Percentiles rank a stretch among this genome's conserved stretches.
Conservation (phyloP, 2,888 invertebrate genomes). For the Eustalomyia histrio region DNA sequence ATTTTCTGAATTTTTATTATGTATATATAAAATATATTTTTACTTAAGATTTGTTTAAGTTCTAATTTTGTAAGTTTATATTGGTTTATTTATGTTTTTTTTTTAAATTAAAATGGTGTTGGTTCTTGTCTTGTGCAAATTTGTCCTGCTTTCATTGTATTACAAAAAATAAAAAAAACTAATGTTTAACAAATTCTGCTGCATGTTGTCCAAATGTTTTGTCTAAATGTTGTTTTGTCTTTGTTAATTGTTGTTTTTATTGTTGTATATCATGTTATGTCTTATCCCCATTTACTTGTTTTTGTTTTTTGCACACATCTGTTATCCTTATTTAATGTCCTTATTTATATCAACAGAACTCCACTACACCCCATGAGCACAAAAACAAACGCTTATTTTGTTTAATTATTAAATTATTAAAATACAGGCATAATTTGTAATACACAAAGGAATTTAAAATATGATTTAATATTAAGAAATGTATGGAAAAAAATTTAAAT, state of each 20-base stretch:
- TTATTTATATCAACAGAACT: slow-evolving; percentile 23
- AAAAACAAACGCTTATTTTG: slow-evolving; percentile 67
- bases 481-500: slow-evolving; percentile 13
- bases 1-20: not conserved
- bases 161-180: not conserved
- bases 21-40: not conserved
- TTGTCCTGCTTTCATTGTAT: slow-evolving; percentile 37
- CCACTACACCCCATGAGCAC: slow-evolving; percentile 67
- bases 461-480: slow-evolving; percentile 7
- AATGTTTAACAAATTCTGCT: not conserved
- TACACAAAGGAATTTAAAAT: not conserved
- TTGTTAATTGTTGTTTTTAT: slow-evolving; percentile 5
- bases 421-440: not conserved
- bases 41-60: not conserved
- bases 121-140: slow-evolving; percentile 3
- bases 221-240: slow-evolving; percentile 66
- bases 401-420: slow-evolving; percentile 42
- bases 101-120: not conserved
- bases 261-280: slow-evolving; percentile 34
- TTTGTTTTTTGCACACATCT: slow-evolving; percentile 49
- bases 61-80: not conserved
- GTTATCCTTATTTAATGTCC: slow-evolving; percentile 45
- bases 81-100: not conserved
- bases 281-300: slow-evolving; percentile 54
- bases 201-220: slow-evolving; percentile 56